Base-by-base conservation (phyloP, 2,888 invertebrate species). In the Junonia oenone region DNA sequence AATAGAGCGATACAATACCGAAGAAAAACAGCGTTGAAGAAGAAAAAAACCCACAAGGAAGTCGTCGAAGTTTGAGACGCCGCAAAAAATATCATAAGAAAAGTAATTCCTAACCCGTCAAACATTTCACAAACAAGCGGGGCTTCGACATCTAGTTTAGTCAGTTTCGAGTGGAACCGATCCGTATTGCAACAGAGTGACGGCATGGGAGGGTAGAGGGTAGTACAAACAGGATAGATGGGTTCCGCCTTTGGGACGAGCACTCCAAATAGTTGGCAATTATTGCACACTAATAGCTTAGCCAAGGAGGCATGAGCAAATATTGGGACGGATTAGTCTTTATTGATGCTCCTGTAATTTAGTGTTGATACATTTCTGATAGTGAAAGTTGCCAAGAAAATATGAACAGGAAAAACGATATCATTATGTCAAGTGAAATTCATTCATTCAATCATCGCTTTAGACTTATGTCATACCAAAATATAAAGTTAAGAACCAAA, bases 91-190 rank as follows among this genome's bases (percentile, higher is more conserved):
- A 45, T 40, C n/a, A 57, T 27, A 51, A 53, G 62, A 72, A 81
- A 83, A 80, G 75, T 81, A 83, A 84, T 84, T 81, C 69, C 75
- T 76, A 76, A 75, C 73, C 75, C 76, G 80, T 83, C 85, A 83
- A 85, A 84, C 84, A 82, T 83, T 83, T 84, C 81, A 84, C 78
- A 78, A 82, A 75, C 81, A 81, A 78, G 73, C 69, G 46, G 40
- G 47, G 57, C 56, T 51, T 49, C 55, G 46, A 51, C 51, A 45
- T 55, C 38, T 52, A 58, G 57, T 54, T 55, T 55, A 72, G 67
- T 71, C 68, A 69, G 68, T 72, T 22, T 70, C 67, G 65, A 71
- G 71, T 71, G 72, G 68, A 72, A 78, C 73, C 72, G 74, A 78
- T 81, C 81, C 75, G 73, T 71, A 68, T 54, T 45, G 46, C 68